A percentile compares a stretch with the other conserved stretches of the same genome.
Conservation (phyloP, 37 sponge, comb jelly and placozoan species). For the Chondrilla cf. caribensis region DNA sequence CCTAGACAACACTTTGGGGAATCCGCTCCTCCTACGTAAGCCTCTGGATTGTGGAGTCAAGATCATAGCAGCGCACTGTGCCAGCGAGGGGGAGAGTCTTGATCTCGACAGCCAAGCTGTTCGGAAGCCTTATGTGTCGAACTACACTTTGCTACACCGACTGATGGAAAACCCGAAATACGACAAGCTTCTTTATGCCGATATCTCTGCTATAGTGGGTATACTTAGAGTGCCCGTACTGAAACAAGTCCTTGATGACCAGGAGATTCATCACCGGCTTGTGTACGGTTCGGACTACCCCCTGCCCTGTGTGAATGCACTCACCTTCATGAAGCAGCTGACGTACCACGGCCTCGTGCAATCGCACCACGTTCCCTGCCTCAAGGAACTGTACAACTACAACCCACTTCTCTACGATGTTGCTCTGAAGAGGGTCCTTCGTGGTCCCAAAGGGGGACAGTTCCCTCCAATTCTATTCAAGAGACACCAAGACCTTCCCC, state of each 20-base stretch:
- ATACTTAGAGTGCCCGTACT: conserved; percentile 65
- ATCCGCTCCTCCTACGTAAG: conserved; percentile 72
- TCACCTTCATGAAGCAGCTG: background rate
- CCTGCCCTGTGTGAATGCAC: conserved; percentile 48
- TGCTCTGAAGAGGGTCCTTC: conserved; percentile 53
- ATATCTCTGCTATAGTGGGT: conserved; percentile 81
- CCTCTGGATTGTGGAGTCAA: conserved; percentile 79
- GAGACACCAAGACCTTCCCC: conserved; percentile 60
- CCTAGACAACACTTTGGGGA: conserved; percentile 78
- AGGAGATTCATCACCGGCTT: conserved; percentile 74
- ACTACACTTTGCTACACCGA: conserved; percentile 57
- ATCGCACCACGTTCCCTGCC: conserved; percentile 14
- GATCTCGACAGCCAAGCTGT: conserved; percentile 42
- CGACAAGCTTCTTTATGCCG: conserved; percentile 69
- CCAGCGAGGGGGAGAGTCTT: conserved; percentile 60
- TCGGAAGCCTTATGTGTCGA: conserved; percentile 30
- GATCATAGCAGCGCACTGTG: conserved; percentile 90
- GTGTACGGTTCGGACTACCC: conserved; percentile 91
- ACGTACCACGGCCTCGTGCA: background rate
- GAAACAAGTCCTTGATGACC: conserved; percentile 49
- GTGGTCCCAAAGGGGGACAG: conserved; percentile 39
- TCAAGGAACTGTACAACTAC: conserved; percentile 83
- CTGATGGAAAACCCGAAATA: conserved; percentile 77
- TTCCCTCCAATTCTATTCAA: conserved; percentile 75
- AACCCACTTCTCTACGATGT: conserved; percentile 87